phyloP scores from a whole-genome alignment of 1,140 invertebrate species.

The Hesperophylax magnus region DNA sequence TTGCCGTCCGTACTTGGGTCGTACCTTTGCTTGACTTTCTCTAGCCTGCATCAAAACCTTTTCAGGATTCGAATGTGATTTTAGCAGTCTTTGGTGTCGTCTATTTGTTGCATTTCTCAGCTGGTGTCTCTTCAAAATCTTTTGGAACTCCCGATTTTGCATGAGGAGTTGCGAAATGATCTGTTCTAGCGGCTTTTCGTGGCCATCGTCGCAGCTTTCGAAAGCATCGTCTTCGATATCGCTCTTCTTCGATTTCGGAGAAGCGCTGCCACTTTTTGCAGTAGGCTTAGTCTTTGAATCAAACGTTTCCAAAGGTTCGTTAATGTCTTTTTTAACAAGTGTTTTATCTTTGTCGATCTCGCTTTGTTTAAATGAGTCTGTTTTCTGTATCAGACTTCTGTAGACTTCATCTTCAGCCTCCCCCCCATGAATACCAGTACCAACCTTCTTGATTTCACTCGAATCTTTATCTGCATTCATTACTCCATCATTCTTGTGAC shows the following conservation, averaged over 20 bases:
- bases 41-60: constrained; percentile 62
- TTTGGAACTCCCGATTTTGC: constrained; percentile 88
- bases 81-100: constrained; percentile 71
- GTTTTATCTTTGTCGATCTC: constrained; percentile 69
- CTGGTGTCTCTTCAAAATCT: constrained; percentile 80
- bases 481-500: constrained; percentile 54
- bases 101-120: constrained; percentile 71
- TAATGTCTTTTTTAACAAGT: constrained; percentile 47
- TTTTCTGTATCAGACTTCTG: constrained; percentile 69
- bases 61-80: constrained; percentile 69
- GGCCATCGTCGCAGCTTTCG: constrained; percentile 63
- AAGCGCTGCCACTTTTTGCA: background rate
- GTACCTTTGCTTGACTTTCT: constrained; percentile 64
- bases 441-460: background rate
- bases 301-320: background rate
- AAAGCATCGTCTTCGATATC: constrained; percentile 60
- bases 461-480: constrained; percentile 59
- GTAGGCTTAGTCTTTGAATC: background rate
- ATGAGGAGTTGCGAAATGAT: constrained; percentile 88
- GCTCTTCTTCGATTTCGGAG: background rate
- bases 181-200: constrained; percentile 77
- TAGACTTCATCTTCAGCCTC: constrained; percentile 68
- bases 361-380: constrained; percentile 71
- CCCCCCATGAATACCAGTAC: constrained; percentile 59
- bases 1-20: constrained; percentile 68